Base-by-base conservation (phyloP, 2,113 vertebrate genomes). In the Lynx canadensis region DNA sequence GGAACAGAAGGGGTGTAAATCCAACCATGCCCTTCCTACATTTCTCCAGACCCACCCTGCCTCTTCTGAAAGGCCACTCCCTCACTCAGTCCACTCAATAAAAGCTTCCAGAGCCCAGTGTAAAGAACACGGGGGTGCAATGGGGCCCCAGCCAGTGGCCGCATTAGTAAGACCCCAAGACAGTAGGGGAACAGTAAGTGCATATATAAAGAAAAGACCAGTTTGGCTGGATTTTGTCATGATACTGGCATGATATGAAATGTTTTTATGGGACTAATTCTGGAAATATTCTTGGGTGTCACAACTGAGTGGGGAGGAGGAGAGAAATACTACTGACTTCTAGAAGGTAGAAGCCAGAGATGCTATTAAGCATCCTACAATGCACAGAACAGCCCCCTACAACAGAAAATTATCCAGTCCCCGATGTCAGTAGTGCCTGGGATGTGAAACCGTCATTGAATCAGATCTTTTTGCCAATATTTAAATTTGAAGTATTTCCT, bases 401-500 rank as follows among this genome's bases (percentile, higher is more conserved):
- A 29, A 29, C n/a, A 55, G 50, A 31, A 50, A 31, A 38, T 73
- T 25, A 14, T 41, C 16, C 6, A 21, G 2, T 8, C 25, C 68
- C 69, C 18, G 1, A 0, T 1, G n/a, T 52, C 33, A 8, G 0
- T 21, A 19, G 15, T 29, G 23, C 23, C 4, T 12, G 10, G 48
- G 10, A 3, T 13, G 31, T 19, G 33, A 52, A 79, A n/a, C 50
- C 31, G 11, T 80, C 11, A 33, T n/a, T 31, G 12, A 52, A 14
- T n/a, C 31, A 13, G 19, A 80, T 12, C 14, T 80, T 80, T 80
- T 52, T n/a, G 31, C 50, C n/a, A 48, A n/a, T 52, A n/a, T 55
- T 55, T 55, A n/a, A 80, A 23, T 52, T 80, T 52, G 48, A 80
- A 80, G 11, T n/a, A n/a, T 55, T 55, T 33, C 31, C 33, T n/a